Conservation (phyloP, 2,888 invertebrate genomes). For the Rhingia campestris region DNA sequence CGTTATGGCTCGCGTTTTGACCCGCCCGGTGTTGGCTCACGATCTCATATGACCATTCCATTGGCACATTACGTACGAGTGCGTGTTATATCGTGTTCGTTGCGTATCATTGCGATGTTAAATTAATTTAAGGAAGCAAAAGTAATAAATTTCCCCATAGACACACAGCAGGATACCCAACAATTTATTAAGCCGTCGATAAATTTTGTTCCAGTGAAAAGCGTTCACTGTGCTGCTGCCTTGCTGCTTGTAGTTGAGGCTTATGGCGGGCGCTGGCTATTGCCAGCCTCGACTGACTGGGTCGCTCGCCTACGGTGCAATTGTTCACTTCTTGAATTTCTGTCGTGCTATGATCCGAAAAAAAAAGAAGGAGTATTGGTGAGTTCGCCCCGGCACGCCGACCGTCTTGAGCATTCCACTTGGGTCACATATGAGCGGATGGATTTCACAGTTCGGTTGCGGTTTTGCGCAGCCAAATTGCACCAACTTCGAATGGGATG, state of each 20-base stretch:
- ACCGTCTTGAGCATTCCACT: slow-evolving; percentile 49
- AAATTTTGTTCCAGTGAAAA: slow-evolving; percentile 74
- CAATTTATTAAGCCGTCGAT: slow-evolving; percentile 77
- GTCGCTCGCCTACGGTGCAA: slow-evolving; percentile 72
- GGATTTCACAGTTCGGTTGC: slow-evolving; percentile 60
- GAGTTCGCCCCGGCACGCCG: background rate
- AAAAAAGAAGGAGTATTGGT: slow-evolving; percentile 9
- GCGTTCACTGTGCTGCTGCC: slow-evolving; percentile 40
- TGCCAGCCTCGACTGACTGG: slow-evolving; percentile 17
- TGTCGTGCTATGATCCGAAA: slow-evolving; percentile 66
- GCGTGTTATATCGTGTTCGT: slow-evolving; percentile 74
- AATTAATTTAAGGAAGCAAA: slow-evolving; percentile 75
- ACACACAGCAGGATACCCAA: slow-evolving; percentile 76
- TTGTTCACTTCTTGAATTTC: slow-evolving; percentile 74
- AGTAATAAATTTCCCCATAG: slow-evolving; percentile 76
- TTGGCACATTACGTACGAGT: slow-evolving; percentile 69
- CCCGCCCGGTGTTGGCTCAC: slow-evolving; percentile 43
- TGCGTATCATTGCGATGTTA: slow-evolving; percentile 74
- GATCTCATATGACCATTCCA: slow-evolving; percentile 63
- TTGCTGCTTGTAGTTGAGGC: background rate
- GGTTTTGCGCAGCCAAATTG: slow-evolving; percentile 36
- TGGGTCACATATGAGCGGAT: slow-evolving; percentile 38
- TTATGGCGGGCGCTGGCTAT: background rate
- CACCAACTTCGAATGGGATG: slow-evolving; percentile 23
- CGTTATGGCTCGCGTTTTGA: slow-evolving; percentile 53